Percentiles rank a stretch among this genome's conserved stretches.
Conservation (phyloP, 2,888 invertebrate genomes). For the Lacanobia wlatinum region DNA sequence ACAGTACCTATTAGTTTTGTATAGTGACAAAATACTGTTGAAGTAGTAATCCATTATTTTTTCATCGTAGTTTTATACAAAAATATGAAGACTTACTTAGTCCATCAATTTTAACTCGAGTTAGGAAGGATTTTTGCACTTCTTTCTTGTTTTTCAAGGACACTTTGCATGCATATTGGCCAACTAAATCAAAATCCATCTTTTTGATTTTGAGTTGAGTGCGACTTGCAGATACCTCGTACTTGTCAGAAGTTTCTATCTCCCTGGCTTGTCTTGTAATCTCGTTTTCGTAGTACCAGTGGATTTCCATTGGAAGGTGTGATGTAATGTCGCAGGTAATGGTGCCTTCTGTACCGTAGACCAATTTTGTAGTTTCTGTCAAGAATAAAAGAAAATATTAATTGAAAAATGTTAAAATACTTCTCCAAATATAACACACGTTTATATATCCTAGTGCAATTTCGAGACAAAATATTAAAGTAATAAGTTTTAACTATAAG, state of each 20-base stretch:
- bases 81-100: constrained; percentile 47
- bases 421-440: too few relatives aligned
- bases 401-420: constrained; percentile 4
- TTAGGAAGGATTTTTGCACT: constrained; percentile 38
- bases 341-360: constrained; percentile 44
- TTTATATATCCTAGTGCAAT: too few relatives aligned
- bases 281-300: constrained; percentile 48
- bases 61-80: not conserved
- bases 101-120: constrained; percentile 51
- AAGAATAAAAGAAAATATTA: constrained; percentile 7
- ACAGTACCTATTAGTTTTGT: not conserved
- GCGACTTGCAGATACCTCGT: constrained; percentile 46
- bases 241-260: constrained; percentile 49
- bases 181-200: constrained; percentile 52
- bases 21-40: not conserved
- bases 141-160: constrained; percentile 38
- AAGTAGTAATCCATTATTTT: not conserved
- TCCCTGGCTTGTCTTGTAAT: constrained; percentile 13
- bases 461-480: too few relatives aligned
- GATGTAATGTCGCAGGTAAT: constrained; percentile 62
- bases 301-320: constrained; percentile 54
- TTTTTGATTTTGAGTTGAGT: constrained; percentile 52
- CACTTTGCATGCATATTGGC: constrained; percentile 56
- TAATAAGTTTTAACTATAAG: not conserved
- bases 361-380: constrained; percentile 41